Evolutionary conservation across 2,113 vertebrate species (phyloP).

Genomic region (Oreocharis arfaki): DNA sequence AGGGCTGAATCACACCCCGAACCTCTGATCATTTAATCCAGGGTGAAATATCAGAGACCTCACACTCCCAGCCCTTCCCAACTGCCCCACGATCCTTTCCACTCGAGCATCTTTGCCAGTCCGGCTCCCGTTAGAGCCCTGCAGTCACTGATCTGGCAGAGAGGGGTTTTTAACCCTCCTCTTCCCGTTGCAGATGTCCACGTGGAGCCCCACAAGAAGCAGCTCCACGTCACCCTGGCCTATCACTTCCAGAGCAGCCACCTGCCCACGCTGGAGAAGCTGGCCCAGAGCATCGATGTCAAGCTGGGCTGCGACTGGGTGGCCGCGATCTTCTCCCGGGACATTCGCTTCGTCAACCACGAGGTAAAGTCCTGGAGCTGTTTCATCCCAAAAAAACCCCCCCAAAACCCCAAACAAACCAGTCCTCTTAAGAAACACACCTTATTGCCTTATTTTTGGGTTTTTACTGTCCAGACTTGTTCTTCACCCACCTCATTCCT

Average conservation of each 20-base stretch:
- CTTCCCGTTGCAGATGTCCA: constrained; percentile 80
- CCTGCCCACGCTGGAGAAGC: constrained; percentile 86
- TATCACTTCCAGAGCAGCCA: constrained; percentile 95
- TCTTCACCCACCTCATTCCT: background rate
- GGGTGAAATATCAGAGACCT: accelerated
- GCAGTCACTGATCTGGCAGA: accelerated
- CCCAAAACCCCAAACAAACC: background rate
- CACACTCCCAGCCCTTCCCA: background rate
- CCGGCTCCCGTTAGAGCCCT: accelerated
- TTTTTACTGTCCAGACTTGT: background rate
- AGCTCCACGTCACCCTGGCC: constrained; percentile 94
- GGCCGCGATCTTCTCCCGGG: constrained; percentile 91
- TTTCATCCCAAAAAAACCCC: background rate
- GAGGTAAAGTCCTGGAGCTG: constrained; percentile 76
- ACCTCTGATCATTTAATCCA: background rate
- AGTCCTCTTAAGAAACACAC: background rate
- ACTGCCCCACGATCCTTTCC: background rate
- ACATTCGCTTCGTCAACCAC: constrained; percentile 94
- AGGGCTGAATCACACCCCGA: background rate
- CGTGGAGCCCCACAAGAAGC: constrained; percentile 96
- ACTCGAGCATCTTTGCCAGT: accelerated
- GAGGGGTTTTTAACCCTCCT: background rate
- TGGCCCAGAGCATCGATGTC: constrained; percentile 86
- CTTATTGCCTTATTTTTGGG: too few species aligned
- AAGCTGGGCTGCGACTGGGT: constrained; percentile 94